Conservation (phyloP, 1,140 invertebrate genomes). For the Temnothorax nylanderi region DNA sequence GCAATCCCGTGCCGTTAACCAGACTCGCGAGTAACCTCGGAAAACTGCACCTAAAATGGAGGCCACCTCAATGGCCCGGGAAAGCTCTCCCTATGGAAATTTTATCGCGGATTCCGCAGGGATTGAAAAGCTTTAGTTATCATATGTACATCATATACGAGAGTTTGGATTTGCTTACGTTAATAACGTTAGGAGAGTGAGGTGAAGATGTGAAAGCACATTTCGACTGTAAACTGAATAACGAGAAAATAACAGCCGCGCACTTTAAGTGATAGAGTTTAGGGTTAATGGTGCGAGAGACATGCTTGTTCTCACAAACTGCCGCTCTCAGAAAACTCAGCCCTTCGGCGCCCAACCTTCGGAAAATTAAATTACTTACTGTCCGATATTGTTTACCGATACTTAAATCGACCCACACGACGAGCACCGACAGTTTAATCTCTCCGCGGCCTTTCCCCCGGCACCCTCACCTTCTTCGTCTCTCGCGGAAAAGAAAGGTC, state of each 20-base stretch:
- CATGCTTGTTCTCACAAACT: slow-evolving; percentile 1
- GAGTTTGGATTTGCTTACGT: neutral
- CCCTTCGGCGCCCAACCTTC: slow-evolving; percentile 22
- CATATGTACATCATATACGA: neutral
- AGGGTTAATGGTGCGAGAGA: neutral
- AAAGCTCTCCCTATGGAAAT: slow-evolving; percentile 10
- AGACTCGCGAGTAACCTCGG: neutral
- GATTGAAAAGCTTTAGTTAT: neutral
- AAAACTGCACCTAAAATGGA: slow-evolving; percentile 14
- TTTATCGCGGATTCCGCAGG: slow-evolving; percentile 4
- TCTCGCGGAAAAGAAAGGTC: slow-evolving; percentile 5
- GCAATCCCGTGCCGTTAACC: slow-evolving; percentile 30
- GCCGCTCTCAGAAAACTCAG: slow-evolving; percentile 6
- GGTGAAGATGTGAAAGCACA: neutral
- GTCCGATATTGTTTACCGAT: slow-evolving; percentile 55
- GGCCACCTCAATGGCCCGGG: neutral
- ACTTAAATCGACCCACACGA: slow-evolving; percentile 48
- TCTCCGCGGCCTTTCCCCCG: neutral
- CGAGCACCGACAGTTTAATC: slow-evolving; percentile 66
- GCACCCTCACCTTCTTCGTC: neutral
- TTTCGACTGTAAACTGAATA: neutral
- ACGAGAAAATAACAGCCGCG: neutral
- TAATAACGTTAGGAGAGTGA: neutral
- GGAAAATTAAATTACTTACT: slow-evolving; percentile 57
- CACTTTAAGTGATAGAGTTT: neutral